phyloP scores from a whole-genome alignment of 1,140 invertebrate genomes.

The Dreissena polymorpha region DNA sequence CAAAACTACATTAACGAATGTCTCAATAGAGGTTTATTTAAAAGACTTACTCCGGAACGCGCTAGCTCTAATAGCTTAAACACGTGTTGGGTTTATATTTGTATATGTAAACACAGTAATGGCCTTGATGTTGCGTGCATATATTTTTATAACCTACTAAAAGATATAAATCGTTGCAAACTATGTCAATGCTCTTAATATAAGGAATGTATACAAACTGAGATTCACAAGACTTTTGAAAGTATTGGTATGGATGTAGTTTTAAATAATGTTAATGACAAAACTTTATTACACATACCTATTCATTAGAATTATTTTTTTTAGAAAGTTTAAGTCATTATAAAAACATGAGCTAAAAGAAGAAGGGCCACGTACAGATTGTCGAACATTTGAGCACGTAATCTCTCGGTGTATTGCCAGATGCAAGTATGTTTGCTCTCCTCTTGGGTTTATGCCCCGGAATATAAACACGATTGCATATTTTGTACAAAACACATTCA shows the following conservation, averaged over 20 bases:
- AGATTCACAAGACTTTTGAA: background rate
- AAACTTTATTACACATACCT: background rate
- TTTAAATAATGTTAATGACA: background rate
- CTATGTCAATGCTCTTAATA: too few species aligned
- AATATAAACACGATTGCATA: background rate
- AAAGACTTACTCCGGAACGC: too few species aligned
- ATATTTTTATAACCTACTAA: too few species aligned
- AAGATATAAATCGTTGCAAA: too few species aligned
- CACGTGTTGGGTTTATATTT: too few species aligned
- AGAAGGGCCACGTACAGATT: conserved; percentile 40
- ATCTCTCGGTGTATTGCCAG: conserved; percentile 67
- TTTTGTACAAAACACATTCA: background rate
- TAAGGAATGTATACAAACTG: too few species aligned
- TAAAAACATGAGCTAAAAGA: background rate
- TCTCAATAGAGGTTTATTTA: too few species aligned
- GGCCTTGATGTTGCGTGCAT: too few species aligned
- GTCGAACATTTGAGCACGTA: conserved; percentile 55
- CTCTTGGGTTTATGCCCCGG: conserved; percentile 16
- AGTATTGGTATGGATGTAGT: background rate
- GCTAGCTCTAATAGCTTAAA: too few species aligned
- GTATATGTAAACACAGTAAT: too few species aligned
- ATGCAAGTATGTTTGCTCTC: conserved; percentile 17
- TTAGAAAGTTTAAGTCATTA: background rate
- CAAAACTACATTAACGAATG: too few species aligned
- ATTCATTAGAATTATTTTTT: background rate